phyloP scores from a whole-genome alignment of 1,140 invertebrate species.

The Idris sp. region DNA sequence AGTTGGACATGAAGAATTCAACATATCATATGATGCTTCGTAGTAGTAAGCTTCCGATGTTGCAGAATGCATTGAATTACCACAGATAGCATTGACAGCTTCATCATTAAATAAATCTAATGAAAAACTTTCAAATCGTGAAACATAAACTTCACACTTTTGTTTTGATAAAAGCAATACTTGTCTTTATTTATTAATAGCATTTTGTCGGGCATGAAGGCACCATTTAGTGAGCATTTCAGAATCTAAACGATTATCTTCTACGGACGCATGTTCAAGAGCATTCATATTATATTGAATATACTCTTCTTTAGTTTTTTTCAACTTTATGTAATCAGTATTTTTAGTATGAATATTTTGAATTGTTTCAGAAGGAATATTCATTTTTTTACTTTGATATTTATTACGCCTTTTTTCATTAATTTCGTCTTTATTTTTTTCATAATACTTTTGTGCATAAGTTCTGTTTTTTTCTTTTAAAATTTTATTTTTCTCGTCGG shows the following conservation, averaged over 20 bases:
- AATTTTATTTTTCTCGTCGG: too few relatives aligned
- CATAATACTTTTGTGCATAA: too few relatives aligned
- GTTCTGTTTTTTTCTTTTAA: too few relatives aligned
- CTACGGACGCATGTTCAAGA: not conserved
- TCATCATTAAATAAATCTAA: not conserved
- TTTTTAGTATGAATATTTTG: not conserved
- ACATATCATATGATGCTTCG: constrained; percentile 2
- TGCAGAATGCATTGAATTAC: not conserved
- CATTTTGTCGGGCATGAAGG: not conserved
- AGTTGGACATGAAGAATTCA: not conserved
- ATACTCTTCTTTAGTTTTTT: not conserved
- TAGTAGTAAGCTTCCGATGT: not conserved
- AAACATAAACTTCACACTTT: constrained; percentile 10
- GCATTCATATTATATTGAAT: constrained; percentile 4
- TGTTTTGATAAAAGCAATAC: not conserved
- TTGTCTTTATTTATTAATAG: not conserved
- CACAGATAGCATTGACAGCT: constrained; percentile 3
- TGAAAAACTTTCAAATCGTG: not conserved
- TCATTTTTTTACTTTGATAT: not conserved
- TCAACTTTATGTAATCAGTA: not conserved
- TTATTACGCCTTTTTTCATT: not conserved
- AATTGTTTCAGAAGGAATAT: not conserved
- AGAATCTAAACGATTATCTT: constrained; percentile 5
- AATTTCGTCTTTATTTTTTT: not conserved
- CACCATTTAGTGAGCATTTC: constrained; percentile 6